A percentile compares a stretch with the other conserved stretches of the same genome.
Conservation (phyloP, 2,888 invertebrate genomes). For the Podotricha telesiphe region DNA sequence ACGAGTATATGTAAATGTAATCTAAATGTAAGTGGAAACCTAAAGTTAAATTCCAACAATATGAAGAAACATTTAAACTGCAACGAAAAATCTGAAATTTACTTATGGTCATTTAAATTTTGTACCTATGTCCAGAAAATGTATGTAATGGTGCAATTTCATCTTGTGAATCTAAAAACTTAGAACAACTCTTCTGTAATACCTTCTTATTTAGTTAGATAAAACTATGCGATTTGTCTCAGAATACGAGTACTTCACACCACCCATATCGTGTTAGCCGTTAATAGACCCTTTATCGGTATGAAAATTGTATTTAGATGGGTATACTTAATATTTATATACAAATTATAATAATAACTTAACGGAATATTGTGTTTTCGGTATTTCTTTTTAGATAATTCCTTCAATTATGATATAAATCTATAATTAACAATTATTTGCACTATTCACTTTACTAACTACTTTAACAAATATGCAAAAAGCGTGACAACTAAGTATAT, state of each 20-base stretch:
- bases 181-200: not conserved
- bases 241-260: not conserved
- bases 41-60: too few relatives aligned
- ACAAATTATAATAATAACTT: not conserved
- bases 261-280: not conserved
- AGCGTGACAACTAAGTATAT: not conserved
- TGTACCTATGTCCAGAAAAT: not conserved
- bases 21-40: too few relatives aligned
- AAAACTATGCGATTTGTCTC: not conserved
- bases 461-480: not conserved
- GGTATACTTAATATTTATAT: not conserved
- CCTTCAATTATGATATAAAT: too few relatives aligned
- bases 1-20: too few relatives aligned
- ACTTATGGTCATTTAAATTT: too few relatives aligned
- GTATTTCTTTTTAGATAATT: too few relatives aligned
- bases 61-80: too few relatives aligned
- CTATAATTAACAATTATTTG: not conserved
- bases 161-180: not conserved
- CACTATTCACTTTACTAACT: not conserved
- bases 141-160: not conserved
- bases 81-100: too few relatives aligned
- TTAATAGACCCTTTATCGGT: constrained; percentile 8
- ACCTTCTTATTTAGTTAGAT: not conserved
- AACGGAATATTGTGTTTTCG: too few relatives aligned
- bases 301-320: not conserved